Conservation (phyloP, 2,113 vertebrate genomes). For the Mus musculus region GRCm39 chrX:13545001-13545500, state of each 20-base stretch:
- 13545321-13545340: not conserved
- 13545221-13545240: not conserved
- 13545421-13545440: slow-evolving; percentile 8
- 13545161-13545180: not conserved
- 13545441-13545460: slow-evolving; percentile 19
- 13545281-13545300: not conserved
- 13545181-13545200: not conserved
- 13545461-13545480: slow-evolving; percentile 43
- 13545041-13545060: not conserved
- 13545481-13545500: slow-evolving; percentile 39
- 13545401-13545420: slow-evolving; percentile 39
- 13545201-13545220: not conserved
- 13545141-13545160: not conserved
- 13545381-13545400: slow-evolving; percentile 27
- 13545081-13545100: not conserved
- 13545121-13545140: slow-evolving; percentile 13
- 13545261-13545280: not conserved
- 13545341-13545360: slow-evolving; percentile 29
- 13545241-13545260: not conserved
- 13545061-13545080: not conserved
- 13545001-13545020: slow-evolving; percentile 42
- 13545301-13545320: slow-evolving; percentile 37
- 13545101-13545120: slow-evolving; percentile 22
- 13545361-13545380: not conserved
- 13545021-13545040: slow-evolving; percentile 15